Evolutionary conservation across 2,888 invertebrate genomes (phyloP), one percentile per base, ranked within the genome.

Genomic region (Athalia cordata): DNA sequence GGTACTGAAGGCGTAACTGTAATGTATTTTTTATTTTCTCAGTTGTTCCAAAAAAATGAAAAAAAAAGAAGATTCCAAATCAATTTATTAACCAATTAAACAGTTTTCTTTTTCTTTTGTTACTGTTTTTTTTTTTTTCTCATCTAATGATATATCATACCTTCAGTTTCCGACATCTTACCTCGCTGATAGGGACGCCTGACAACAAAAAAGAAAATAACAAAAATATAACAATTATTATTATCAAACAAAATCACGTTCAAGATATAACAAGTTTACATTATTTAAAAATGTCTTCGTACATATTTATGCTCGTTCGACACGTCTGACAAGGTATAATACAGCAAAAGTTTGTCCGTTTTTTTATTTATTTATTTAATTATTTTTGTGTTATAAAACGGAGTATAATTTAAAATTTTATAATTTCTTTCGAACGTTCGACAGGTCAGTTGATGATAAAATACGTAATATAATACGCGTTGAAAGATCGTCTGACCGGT

Each of bases 151-250:
- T 50, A 62, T 62, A 11, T 62, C 86, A 85, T 84, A 89, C 89
- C 89, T 89, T 89, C 87, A 82, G 82, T 81, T 84, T 85, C 87
- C 85, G 89, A 89, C 89, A 89, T 89, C 85, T 83, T 82, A 81
- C 81, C 79, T 75, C 75, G 75, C 62, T 75, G 62, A 50, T 75
- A 49, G 75, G 84, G 83, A 82, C 80, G 83, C 84, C 87, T 87
- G 29, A 29, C 29, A 29, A 29, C 29, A 29, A 81, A 47, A 87
- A 82, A 67, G 49, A 57, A 75, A 81, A 81, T 79, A 47, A n/a
- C 0, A 61, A 49, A 72, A 47, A n/a, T 9, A 59, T 8, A 11
- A 11, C 3, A 68, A 43, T n/a, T 55, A 66, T 55, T n/a, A 49
- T 15, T 29, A 55, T 55, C 29, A 4, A 11, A 13, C 11, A 61